A percentile compares a stretch with the other conserved stretches of the same genome.
phyloP scores from a whole-genome alignment of 1,140 invertebrate species.

The Phocides pigmalion region DNA sequence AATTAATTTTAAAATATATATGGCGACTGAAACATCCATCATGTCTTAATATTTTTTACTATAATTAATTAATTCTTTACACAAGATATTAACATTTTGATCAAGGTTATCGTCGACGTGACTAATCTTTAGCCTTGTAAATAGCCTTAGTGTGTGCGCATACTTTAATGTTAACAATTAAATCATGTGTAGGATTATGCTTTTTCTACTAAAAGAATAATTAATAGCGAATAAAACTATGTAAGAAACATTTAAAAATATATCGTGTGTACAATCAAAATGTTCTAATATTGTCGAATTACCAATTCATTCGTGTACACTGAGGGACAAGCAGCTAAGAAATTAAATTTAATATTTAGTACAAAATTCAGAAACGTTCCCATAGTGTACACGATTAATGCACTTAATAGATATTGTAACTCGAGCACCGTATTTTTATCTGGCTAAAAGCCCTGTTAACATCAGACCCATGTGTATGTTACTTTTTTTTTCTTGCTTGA shows the following conservation, averaged over 20 bases:
- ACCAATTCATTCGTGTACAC: constrained; percentile 53
- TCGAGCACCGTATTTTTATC: constrained; percentile 53
- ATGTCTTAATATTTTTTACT: constrained; percentile 2
- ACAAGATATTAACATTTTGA: constrained; percentile 14
- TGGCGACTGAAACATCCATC: constrained; percentile 5
- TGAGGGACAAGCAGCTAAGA: constrained; percentile 18
- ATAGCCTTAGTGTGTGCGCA: constrained; percentile 36
- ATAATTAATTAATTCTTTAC: not conserved
- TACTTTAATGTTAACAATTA: constrained; percentile 30
- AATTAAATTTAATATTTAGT: constrained; percentile 14
- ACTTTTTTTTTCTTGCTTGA: constrained; percentile 69
- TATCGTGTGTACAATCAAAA: constrained; percentile 31
- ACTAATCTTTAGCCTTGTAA: constrained; percentile 46
- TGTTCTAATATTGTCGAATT: constrained; percentile 70
- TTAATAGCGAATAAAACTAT: constrained; percentile 10
- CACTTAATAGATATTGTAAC: constrained; percentile 44
- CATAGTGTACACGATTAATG: constrained; percentile 42
- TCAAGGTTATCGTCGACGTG: constrained; percentile 47
- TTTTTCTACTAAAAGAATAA: constrained; percentile 30
- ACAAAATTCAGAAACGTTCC: constrained; percentile 22
- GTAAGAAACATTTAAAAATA: not conserved
- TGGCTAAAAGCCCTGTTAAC: constrained; percentile 52
- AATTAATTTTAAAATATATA: constrained; percentile 4
- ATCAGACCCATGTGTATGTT: constrained; percentile 55
- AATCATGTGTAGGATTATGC: constrained; percentile 41